phyloP scores from a whole-genome alignment of 2,797 vertebrate species.

The Brotula barbata region DNA sequence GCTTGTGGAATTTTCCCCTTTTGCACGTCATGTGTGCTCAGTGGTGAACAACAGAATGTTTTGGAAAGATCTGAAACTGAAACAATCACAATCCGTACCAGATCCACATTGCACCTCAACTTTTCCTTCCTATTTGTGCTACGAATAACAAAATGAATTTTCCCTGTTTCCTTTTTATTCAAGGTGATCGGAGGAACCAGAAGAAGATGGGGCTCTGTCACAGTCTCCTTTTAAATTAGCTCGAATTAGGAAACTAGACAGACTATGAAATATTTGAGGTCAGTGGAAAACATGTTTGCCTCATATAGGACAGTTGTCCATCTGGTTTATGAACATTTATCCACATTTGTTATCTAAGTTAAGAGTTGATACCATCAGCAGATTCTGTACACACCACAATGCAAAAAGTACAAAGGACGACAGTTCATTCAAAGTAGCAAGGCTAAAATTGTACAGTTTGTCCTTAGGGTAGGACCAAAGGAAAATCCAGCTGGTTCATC shows the following conservation, averaged over 20 bases:
- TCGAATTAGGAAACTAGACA: slow-evolving; percentile 38
- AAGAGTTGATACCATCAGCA: no score
- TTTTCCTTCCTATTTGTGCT: slow-evolving; percentile 43
- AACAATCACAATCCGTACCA: slow-evolving; percentile 4
- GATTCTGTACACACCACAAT: no score
- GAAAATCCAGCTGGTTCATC: no score
- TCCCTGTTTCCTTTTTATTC: slow-evolving; percentile 33
- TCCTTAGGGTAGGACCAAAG: no score
- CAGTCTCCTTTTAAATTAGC: slow-evolving; percentile 6
- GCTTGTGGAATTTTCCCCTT: slow-evolving; percentile 43
- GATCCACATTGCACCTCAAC: slow-evolving; percentile 37
- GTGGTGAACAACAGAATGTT: slow-evolving; percentile 38
- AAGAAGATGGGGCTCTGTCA: background rate
- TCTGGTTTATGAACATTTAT: slow-evolving; percentile 7
- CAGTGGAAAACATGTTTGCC: background rate
- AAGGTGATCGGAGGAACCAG: slow-evolving; percentile 14
- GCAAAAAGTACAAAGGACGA: no score
- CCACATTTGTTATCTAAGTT: no score
- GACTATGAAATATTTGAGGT: background rate
- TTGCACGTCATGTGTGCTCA: slow-evolving; percentile 29
- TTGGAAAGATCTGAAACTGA: slow-evolving; percentile 24
- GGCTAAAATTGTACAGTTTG: no score
- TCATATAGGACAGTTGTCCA: slow-evolving; percentile 1
- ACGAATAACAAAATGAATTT: slow-evolving; percentile 7
- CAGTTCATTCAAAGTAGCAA: no score